Percentiles rank a stretch among this genome's conserved stretches.
Evolutionary conservation across 2,888 invertebrate genomes (phyloP).

Genomic region (Trimorus sp.): DNA sequence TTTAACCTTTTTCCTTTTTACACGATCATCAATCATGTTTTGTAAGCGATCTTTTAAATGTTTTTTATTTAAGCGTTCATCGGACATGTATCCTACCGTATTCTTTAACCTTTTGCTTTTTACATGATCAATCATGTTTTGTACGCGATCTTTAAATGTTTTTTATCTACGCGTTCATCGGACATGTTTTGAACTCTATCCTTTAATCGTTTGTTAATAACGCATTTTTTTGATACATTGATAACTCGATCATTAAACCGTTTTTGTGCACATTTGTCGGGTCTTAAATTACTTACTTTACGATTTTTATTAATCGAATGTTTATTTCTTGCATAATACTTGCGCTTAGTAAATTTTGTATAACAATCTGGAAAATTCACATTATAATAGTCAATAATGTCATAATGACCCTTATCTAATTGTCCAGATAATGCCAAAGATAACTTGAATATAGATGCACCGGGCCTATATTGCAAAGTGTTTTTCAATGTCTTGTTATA

Average conservation of each 20-base stretch:
- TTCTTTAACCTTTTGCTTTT: no score
- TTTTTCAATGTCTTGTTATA: neutral
- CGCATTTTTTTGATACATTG: neutral
- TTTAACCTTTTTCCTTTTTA: neutral
- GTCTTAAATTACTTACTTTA: neutral
- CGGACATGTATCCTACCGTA: no score
- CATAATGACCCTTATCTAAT: constrained; percentile 23
- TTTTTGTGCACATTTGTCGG: neutral
- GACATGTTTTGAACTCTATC: neutral
- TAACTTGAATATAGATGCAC: neutral
- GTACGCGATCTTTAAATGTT: neutral
- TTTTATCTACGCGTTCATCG: neutral
- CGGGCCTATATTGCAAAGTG: constrained; percentile 1
- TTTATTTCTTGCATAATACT: constrained; percentile 10
- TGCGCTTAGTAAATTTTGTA: constrained; percentile 9
- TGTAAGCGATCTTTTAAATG: neutral
- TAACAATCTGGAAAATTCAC: neutral
- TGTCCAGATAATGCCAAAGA: constrained; percentile 3
- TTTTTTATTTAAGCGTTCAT: neutral
- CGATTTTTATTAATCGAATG: neutral
- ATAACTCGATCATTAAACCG: neutral
- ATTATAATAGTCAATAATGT: constrained; percentile 16
- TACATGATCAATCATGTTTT: no score
- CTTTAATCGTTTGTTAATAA: neutral
- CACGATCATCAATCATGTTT: neutral